Base-by-base conservation (phyloP, 2,113 vertebrate species). In the Bettongia penicillata region DNA sequence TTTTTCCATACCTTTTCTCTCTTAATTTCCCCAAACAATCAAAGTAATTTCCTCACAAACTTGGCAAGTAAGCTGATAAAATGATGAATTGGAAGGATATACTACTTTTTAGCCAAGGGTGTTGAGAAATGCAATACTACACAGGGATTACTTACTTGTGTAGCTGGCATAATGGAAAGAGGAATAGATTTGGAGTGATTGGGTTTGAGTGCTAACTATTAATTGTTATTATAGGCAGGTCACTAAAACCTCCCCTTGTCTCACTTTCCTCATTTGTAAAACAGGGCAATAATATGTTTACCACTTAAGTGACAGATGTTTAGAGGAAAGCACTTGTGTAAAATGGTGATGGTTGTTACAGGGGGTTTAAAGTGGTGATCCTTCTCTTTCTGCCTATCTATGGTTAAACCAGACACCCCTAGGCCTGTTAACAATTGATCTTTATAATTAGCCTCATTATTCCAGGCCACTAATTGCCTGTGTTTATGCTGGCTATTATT, bases 381-480 rank as follows among this genome's bases (percentile, higher is more conserved):
- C 95, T 96, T 96, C 89, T 97, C 94, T 96, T 96, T 94, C 95
- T 93, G 89, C 92, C 93, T 96, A 91, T 97, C 96, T 97, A 95
- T 94, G 94, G 94, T 91, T 95, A 96, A 94, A 90, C 93, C 94
- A 96, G 95, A 95, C 97, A 94, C 92, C 95, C 92, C 93, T 96
- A 90, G 55, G 93, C 93, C 6, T 23, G 37, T 43, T 84, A 84
- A 84, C 68, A 84, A 84, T 84, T 95, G 91, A 0, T 96, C 91
- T 97, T 94, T 94, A 51, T 89, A 90, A 52, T 95, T 96, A 93
- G n/a, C 68, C 37, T 84, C 68, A 23, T 84, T 84, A 91, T 53
- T 89, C 24, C 4, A 93, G 93, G 53, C 61, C 93, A 57, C 51
- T 95, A 89, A 97, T 93, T 91, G 68, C 55, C 43, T 91, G 77